phyloP scores from a whole-genome alignment of 2,113 vertebrate species.

The Panurus biarmicus region DNA sequence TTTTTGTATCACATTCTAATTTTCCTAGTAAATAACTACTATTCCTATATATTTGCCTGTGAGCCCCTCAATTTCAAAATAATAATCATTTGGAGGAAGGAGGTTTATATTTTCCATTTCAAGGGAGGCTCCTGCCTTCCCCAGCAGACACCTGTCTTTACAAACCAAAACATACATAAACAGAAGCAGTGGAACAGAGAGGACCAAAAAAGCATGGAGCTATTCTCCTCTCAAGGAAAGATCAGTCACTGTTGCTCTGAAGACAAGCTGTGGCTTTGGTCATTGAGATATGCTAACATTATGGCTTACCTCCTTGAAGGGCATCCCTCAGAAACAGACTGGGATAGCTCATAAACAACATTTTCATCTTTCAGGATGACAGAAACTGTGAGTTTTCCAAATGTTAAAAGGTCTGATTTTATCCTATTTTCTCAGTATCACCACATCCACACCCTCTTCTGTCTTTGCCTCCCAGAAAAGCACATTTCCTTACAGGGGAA shows the following conservation, averaged over 20 bases:
- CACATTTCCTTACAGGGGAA: not conserved
- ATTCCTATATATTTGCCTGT: not conserved
- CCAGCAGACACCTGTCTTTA: not conserved
- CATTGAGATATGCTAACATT: not conserved
- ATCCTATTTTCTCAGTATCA: not conserved
- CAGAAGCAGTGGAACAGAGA: not conserved
- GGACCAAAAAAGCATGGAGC: not conserved
- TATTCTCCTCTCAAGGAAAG: not conserved
- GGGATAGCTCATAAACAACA: not conserved
- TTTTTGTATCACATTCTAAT: not conserved
- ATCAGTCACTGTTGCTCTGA: not conserved
- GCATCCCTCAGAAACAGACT: not conserved
- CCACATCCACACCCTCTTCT: not conserved
- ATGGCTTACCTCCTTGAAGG: not conserved
- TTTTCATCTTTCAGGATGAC: not conserved
- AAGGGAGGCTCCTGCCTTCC: not conserved
- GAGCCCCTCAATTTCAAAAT: not conserved
- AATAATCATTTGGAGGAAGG: not conserved
- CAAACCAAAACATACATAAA: not conserved
- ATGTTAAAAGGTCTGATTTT: not conserved
- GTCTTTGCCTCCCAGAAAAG: not conserved
- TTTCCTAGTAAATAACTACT: not conserved
- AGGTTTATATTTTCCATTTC: not conserved
- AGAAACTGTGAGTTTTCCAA: not conserved
- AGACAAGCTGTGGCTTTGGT: not conserved